Evolutionary conservation across 2,888 invertebrate genomes (phyloP), one percentile per base, ranked within the genome.

Genomic region (Microplitis deprimator): DNA sequence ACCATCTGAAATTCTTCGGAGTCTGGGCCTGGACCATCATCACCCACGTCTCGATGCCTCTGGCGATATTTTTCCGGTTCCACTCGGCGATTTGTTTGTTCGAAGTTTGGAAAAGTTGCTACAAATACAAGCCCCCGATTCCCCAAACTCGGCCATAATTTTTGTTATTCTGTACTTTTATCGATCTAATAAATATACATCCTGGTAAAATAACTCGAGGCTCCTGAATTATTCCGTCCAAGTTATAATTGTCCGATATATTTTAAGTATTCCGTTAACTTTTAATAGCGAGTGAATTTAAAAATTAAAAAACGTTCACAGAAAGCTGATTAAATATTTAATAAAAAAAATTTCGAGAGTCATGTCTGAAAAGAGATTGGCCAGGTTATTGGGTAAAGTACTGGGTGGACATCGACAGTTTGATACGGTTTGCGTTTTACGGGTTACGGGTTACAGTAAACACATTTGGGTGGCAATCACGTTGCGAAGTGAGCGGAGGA

Each of bases 21-120:
- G 92, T 95, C 0, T 96, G 96, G 96, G 95, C 95, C 2, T 97
- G 97, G 97, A 96, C 96, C 0, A 95, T 97, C 82, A 96, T 97
- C 83, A 96, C 96, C 0, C 96, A 97, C 87, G 94, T 96, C 0
- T 95, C 96, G 0, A 96, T 96, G 94, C 97, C 97, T 0, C 90
- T 97, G 68, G 96, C 96, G 0, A 96, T 97, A 83, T 97, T 97
- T 90, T 97, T 96, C 90, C 91, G 97, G 64, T 97, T 97, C 87
- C 97, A 97, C 89, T 96, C 96, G 2, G 96, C 97, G 0, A 97
- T 97, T 83, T 97, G 97, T 89, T 92, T 97, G 20, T 97, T 96
- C 85, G 97, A 97, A 89, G 95, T 97, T 76, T 97, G 97, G 97
- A 97, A 96, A 88, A 93, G 94, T 80, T 94, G 96, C 71, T 97